Conservation (phyloP, 2,113 vertebrate genomes). For the Sphyrna mokarran region DNA sequence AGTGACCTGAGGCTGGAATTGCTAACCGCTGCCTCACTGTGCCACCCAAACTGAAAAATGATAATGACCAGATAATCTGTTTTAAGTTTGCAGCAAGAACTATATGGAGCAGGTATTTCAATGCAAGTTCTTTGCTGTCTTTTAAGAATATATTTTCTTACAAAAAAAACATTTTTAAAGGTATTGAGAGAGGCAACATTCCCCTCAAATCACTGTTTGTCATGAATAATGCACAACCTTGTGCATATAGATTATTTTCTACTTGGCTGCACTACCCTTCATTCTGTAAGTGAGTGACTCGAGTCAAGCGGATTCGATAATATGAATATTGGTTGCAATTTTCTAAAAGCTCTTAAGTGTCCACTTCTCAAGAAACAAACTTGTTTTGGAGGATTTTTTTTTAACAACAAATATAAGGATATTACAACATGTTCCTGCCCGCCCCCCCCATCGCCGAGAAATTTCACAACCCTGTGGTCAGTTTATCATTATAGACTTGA, state of each 20-base stretch:
- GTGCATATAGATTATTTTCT: slow-evolving; percentile 8
- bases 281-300: background rate
- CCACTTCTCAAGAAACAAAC: background rate
- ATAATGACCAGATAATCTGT: background rate
- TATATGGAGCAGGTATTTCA: background rate
- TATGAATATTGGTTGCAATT: background rate
- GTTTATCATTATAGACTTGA: background rate
- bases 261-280: background rate
- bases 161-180: background rate
- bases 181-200: background rate
- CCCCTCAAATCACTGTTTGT: background rate
- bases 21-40: too few species aligned
- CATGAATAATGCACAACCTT: background rate
- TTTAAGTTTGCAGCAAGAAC: background rate
- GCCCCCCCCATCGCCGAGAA: background rate
- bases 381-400: background rate
- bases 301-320: background rate
- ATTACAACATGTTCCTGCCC: background rate
- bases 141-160: background rate
- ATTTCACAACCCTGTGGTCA: background rate
- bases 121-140: background rate
- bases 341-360: background rate
- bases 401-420: background rate
- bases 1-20: too few species aligned
- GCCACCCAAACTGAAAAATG: background rate